Evolutionary conservation across 2,113 vertebrate species (phyloP), one percentile per base, ranked within the genome.

Genomic region (Gobiocypris rarus): DNA sequence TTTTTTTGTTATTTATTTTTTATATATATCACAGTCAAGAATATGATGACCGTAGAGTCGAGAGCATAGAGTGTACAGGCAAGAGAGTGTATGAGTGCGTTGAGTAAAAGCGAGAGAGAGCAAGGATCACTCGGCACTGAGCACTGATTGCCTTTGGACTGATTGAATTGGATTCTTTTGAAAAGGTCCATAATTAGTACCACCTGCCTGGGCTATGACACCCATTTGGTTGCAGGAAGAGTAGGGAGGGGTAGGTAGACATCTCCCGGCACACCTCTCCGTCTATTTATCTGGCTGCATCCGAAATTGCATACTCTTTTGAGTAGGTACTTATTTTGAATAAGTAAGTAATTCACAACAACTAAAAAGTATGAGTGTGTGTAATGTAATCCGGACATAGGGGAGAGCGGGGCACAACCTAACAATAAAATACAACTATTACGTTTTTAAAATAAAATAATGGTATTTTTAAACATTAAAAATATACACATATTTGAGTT

Each of bases 91-190:
- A 26, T 73, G 43, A 65, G 70, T 34, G 78, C n/a, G 11, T 65
- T 15, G 45, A 43, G 24, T 15, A 15, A 43, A 10, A 74, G 9
- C 15, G 22, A 84, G 38, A 38, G 28, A 80, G 50, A 84, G 84
- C 22, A 77, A 11, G 28, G 9, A 80, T 82, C 67, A 82, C 75
- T 77, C 82, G 63, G 75, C 24, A 28, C 43, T 81, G 61, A 75
- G 70, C 86, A 22, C 67, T 87, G 86, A 85, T 83, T 87, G 83
- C 86, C 54, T 80, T 85, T 34, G 80, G 84, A 67, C 80, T 85
- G 84, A 87, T 87, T 85, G 75, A 83, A 85, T 81, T 67, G 83
- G 65, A 85, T 81, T 79, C 63, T 65, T 80, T 65, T 81, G 58
- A 43, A 79, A 76, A 56, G 67, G 59, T 45, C 56, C 78, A 63